Percentiles rank a stretch among this genome's conserved stretches.
phyloP scores from a whole-genome alignment of 2,888 invertebrate genomes.

The Poecilobothrus nobilitatus region DNA sequence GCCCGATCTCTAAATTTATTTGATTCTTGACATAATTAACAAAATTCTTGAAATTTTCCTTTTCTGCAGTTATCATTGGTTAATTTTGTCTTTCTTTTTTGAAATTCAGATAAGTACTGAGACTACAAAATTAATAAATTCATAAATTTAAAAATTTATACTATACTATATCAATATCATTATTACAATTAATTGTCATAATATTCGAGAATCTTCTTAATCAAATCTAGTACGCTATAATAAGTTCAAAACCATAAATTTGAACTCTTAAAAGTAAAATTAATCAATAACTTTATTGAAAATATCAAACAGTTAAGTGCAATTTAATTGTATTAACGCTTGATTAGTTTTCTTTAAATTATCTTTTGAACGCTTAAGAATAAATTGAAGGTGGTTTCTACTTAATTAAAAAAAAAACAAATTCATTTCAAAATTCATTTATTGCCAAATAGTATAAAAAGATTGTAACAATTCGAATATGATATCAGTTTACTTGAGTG shows the following conservation, averaged over 20 bases:
- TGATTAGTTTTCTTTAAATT: not conserved
- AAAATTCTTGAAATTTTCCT: no score
- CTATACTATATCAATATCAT: no score
- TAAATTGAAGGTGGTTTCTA: not conserved
- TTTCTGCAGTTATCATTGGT: no score
- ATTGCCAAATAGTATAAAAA: not conserved
- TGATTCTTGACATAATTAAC: no score
- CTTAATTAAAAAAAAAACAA: not conserved
- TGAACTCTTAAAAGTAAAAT: not conserved
- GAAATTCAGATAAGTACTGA: not conserved
- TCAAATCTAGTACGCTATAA: no score
- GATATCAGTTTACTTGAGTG: not conserved
- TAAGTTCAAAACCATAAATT: not conserved
- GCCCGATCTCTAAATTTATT: no score
- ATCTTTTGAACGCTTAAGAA: not conserved
- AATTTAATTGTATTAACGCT: not conserved
- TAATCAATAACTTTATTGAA: no score
- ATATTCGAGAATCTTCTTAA: no score
- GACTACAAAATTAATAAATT: no score
- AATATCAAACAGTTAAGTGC: no score
- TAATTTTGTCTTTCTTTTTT: not conserved
- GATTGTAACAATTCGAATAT: not conserved
- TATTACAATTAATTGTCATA: no score
- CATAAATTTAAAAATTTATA: no score
- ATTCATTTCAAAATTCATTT: not conserved